phyloP scores from a whole-genome alignment of 2,888 invertebrate genomes.

The Troides aeacus region DNA sequence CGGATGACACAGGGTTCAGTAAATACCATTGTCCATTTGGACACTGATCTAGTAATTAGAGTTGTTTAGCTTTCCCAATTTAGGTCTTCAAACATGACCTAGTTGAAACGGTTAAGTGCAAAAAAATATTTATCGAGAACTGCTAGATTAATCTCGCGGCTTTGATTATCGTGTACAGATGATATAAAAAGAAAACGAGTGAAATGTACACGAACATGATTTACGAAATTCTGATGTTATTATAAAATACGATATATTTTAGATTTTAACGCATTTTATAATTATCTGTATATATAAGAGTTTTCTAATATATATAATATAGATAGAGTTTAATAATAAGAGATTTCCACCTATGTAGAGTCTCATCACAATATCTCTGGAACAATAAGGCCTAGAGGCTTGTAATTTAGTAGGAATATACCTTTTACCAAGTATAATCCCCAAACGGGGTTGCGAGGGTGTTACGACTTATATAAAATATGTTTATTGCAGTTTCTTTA shows the following conservation, averaged over 20 bases:
- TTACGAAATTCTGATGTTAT: neutral
- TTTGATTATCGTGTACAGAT: neutral
- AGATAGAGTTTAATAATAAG: too few species aligned
- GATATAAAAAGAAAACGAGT: neutral
- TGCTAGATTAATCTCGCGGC: neutral
- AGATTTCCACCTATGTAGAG: too few species aligned
- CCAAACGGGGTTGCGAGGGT: too few species aligned
- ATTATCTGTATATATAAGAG: too few species aligned
- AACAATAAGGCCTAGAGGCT: too few species aligned
- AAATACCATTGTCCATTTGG: slow-evolving; percentile 5
- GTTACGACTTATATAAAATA: too few species aligned
- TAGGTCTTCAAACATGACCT: slow-evolving; percentile 17
- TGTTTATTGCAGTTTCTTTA: too few species aligned
- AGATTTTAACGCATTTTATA: too few species aligned
- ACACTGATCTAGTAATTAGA: slow-evolving; percentile 22
- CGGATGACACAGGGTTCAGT: slow-evolving; percentile 6
- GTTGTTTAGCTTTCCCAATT: slow-evolving; percentile 18
- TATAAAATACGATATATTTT: neutral
- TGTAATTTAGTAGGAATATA: too few species aligned
- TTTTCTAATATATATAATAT: too few species aligned
- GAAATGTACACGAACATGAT: neutral
- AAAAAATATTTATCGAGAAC: slow-evolving; percentile 30
- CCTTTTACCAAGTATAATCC: too few species aligned
- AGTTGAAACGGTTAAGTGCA: slow-evolving; percentile 36
- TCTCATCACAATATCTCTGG: too few species aligned